These are phyloP conservation scores for Antennarius striatus DNA, from an alignment of 2,113 vertebrate genomes.

Conservation along the genomic window DNA sequence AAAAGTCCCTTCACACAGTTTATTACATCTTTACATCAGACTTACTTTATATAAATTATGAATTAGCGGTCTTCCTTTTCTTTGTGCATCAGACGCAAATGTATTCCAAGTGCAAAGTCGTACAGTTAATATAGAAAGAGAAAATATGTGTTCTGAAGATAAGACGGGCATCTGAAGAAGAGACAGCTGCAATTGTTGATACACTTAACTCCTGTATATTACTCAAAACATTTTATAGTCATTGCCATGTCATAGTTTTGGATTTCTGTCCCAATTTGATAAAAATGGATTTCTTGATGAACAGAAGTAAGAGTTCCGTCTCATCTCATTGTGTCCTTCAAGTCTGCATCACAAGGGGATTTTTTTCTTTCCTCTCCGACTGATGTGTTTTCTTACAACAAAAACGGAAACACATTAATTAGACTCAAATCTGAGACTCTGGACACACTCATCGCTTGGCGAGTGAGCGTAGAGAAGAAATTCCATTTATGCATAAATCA, in stretches of 20 bases:
- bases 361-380: slow-evolving; percentile 29
- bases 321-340: slow-evolving; percentile 22
- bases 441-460: slow-evolving; percentile 21
- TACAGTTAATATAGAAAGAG: background rate
- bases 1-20: too few relatives aligned
- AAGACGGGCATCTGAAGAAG: background rate
- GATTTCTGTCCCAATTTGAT: background rate
- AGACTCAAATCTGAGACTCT: slow-evolving; percentile 27
- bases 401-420: slow-evolving; percentile 60
- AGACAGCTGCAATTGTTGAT: background rate
- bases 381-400: slow-evolving; percentile 50
- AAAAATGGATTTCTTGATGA: background rate
- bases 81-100: background rate
- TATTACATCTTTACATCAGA: too few relatives aligned
- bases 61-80: too few relatives aligned
- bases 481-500: slow-evolving; percentile 5
- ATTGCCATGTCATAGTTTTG: too few relatives aligned
- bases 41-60: too few relatives aligned
- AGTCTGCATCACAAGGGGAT: slow-evolving; percentile 32
- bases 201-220: background rate
- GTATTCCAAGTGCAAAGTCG: slow-evolving; percentile 1
- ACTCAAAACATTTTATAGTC: too few relatives aligned
- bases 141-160: background rate
- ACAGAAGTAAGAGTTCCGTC: too few relatives aligned
- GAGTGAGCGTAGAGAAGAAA: slow-evolving; percentile 20